Evolutionary conservation across 2,797 vertebrate species (phyloP), one percentile per base, ranked within the genome.

Genomic region (Acipenser oxyrinchus): DNA sequence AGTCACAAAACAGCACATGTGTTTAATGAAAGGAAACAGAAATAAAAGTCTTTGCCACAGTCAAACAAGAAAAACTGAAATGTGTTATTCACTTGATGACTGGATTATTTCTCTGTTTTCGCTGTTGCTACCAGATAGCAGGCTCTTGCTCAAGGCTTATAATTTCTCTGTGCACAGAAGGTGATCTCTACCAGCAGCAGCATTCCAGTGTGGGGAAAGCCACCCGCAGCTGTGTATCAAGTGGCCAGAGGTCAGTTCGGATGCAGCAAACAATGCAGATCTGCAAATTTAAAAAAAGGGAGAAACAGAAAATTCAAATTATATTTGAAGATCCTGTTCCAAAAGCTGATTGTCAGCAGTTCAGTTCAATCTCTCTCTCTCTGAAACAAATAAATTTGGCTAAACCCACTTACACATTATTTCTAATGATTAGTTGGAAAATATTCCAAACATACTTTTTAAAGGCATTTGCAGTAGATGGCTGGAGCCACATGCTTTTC

Each of bases 101-200:
- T 67, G 75, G 67, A 72, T 62, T 72, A 74, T 71, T 74, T 75
- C 63, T 61, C 74, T 48, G 59, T 18, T 70, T 69, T 4, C 37
- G 50, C 49, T n/a, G 6, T 10, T 11, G 55, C 6, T 13, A 58
- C 12, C 8, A 4, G 11, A 58, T 6, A 58, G 12, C 12, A 58
- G 12, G 9, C 10, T 7, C 4, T 12, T 13, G 12, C 55, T 10
- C 55, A 15, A 58, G 7, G 11, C 55, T 58, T n/a, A 58, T 12
- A 4, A 13, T 7, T 11, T 58, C 12, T n/a, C 12, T 7, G 55
- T 6, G 6, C 12, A 7, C 11, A 58, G 12, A 1, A 58, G 55
- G 13, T 7, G 55, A 13, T 11, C 6, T 58, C 55, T 58, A 11
- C 55, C 6, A n/a, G 55, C 9, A 6, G 55, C 6, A 13, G 13